Base-by-base conservation (phyloP, 2,888 invertebrate genomes). In the Molanna angustata region DNA sequence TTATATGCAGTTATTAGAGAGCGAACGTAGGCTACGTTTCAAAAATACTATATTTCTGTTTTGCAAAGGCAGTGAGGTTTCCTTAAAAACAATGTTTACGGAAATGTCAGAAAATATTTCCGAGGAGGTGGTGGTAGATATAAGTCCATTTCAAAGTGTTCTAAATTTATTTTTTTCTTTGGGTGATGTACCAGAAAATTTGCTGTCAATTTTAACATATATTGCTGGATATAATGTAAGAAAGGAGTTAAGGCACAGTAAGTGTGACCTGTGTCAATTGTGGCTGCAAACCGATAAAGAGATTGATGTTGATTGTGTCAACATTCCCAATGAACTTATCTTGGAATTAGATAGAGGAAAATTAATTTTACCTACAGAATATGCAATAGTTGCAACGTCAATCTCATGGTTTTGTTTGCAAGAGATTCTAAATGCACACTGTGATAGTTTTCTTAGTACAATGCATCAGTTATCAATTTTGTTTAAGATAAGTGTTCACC, bases 111-210 rank as follows among this genome's bases (percentile, higher is more conserved):
- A 35, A 35, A 35, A 35, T 13, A 14, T 13, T 35, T 35, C 4
- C 13, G 13, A 9, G 13, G 35, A 35, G 13, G 9, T n/a, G n/a
- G n/a, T 14, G 14, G 13, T 35, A 11, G 13, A 35, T n/a, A 13
- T 35, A 35, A 14, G 14, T 11, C 14, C 35, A 4, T 35, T 13
- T 35, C 9, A 11, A 4, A 14, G 14, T 14, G 14, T 35, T 35
- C 14, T 35, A 35, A 14, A 35, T 35, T 35, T 35, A 13, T 4
- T 13, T 4, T 35, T 35, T 35, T 4, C 13, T 6, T 9, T 35
- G 35, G 14, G 35, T 35, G 35, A 35, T 35, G 13, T 35, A 13
- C 35, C 35, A n/a, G 35, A 35, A 35, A 13, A 35, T n/a, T 35
- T 35, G 9, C 14, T 35, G 13, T 14, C 35, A 4, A 35, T 35